Conservation (phyloP, 2,888 invertebrate species). For the Melipona beecheii region DNA sequence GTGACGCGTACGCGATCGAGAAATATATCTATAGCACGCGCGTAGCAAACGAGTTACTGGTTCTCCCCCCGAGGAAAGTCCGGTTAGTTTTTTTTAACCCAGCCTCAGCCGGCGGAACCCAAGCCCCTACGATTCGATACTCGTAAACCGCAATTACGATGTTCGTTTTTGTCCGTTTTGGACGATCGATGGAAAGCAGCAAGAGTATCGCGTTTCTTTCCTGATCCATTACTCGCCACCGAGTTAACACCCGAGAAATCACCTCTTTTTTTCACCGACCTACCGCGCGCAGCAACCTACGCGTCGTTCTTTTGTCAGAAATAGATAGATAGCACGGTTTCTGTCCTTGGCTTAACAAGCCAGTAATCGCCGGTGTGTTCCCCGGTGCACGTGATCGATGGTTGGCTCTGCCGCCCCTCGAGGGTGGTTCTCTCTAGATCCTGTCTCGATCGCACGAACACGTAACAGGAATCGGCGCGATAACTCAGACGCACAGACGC, state of each 20-base stretch:
- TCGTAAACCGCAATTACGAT: conserved; percentile 50
- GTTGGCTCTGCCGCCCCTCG: background rate
- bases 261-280: background rate
- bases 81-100: background rate
- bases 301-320: background rate
- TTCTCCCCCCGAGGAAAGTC: conserved; percentile 27
- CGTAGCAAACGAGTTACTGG: conserved; percentile 13
- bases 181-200: conserved; percentile 26
- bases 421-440: background rate
- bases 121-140: conserved; percentile 16
- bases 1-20: background rate
- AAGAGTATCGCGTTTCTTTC: conserved; percentile 48
- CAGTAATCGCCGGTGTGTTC: background rate
- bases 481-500: conserved; percentile 14
- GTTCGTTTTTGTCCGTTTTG: conserved; percentile 28
- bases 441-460: conserved; percentile 7
- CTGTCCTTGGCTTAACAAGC: too few species aligned
- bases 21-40: background rate
- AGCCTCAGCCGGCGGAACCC: conserved; percentile 5
- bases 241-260: conserved; percentile 42
- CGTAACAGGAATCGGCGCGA: conserved; percentile 41
- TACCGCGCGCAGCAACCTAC: background rate
- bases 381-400: background rate
- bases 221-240: conserved; percentile 14
- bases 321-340: background rate